A percentile compares a stretch with the other conserved stretches of the same genome.
phyloP scores from a whole-genome alignment of 2,888 invertebrate genomes.

The Apoda limacodes region DNA sequence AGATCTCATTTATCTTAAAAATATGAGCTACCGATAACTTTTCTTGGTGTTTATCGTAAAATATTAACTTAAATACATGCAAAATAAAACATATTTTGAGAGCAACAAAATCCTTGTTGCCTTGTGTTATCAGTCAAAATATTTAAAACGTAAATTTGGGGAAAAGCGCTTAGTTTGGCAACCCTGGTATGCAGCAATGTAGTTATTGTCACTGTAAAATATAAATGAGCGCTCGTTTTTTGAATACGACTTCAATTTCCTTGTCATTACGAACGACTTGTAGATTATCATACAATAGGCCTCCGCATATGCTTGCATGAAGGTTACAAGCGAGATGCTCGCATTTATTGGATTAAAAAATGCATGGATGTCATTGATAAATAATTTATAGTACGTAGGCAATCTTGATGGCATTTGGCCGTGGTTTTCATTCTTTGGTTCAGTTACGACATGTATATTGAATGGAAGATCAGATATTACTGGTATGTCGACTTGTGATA shows the following conservation, averaged over 20 bases:
- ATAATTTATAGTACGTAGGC: constrained; percentile 41
- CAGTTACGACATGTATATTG: constrained; percentile 38
- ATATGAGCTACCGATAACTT: too few species aligned
- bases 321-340: constrained; percentile 29
- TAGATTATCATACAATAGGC: constrained; percentile 54
- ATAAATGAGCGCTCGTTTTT: constrained; percentile 41
- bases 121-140: too few species aligned
- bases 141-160: neutral
- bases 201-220: too few species aligned
- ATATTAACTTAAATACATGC: too few species aligned
- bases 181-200: too few species aligned
- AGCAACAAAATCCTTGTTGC: too few species aligned
- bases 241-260: constrained; percentile 38
- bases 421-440: constrained; percentile 48
- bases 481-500: too few species aligned
- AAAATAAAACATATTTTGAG: too few species aligned
- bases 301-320: constrained; percentile 26
- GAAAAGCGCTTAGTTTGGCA: too few species aligned
- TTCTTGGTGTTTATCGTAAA: too few species aligned
- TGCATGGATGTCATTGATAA: constrained; percentile 35
- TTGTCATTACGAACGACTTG: constrained; percentile 31
- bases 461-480: constrained; percentile 33
- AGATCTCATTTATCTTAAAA: too few species aligned
- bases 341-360: constrained; percentile 34
- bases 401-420: constrained; percentile 54